A percentile compares a stretch with the other conserved stretches of the same genome.
phyloP scores from a whole-genome alignment of 2,797 vertebrate species.

The Hirundo rustica region DNA sequence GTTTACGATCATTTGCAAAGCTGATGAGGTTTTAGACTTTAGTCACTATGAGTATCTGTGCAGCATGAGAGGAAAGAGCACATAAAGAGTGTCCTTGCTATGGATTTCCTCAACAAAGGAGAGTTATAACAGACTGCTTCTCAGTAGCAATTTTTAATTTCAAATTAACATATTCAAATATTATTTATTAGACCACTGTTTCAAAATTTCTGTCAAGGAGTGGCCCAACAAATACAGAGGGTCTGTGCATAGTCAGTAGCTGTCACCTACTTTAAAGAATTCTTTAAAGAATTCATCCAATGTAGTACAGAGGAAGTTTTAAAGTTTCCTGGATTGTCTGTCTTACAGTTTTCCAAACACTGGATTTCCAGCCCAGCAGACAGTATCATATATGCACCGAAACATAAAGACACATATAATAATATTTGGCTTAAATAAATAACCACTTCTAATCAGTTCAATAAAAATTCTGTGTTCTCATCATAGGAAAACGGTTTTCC shows the following conservation, averaged over 20 bases:
- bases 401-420: not conserved
- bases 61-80: not conserved
- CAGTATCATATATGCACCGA: not conserved
- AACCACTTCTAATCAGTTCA: not conserved
- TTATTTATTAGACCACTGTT: not conserved
- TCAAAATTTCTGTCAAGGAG: not conserved
- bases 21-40: not conserved
- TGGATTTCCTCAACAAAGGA: not conserved
- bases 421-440: not conserved
- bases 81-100: not conserved
- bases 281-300: not conserved
- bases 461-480: not conserved
- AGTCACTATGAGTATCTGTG: not conserved
- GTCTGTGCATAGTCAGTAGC: not conserved
- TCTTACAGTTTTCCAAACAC: not conserved
- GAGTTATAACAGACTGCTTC: not conserved
- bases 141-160: not conserved
- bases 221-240: not conserved
- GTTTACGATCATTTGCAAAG: not conserved
- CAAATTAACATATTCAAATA: not conserved
- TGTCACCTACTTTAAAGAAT: not conserved
- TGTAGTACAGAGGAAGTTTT: not conserved
- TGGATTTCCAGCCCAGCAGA: not conserved
- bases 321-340: not conserved
- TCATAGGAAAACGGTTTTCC: not conserved